These are phyloP conservation scores for Leucosticte australis DNA, from an alignment of 2,113 vertebrate species.

Conservation along the genomic window DNA sequence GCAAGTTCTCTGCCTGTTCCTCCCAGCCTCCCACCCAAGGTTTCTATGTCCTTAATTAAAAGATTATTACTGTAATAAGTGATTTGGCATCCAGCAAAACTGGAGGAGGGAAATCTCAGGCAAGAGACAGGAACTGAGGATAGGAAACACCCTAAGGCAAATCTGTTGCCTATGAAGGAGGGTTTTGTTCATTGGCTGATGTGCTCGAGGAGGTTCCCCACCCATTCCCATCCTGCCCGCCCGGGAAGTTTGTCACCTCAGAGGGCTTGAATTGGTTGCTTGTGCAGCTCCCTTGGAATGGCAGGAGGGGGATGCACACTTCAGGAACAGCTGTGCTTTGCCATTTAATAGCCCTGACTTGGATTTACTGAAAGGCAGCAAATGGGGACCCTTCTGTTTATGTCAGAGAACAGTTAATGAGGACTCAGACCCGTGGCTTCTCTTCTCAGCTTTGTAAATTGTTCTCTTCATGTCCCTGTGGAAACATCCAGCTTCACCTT, in stretches of 20 bases:
- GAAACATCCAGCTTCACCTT: not conserved
- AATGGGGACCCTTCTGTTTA: not conserved
- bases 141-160: not conserved
- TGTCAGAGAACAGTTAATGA: not conserved
- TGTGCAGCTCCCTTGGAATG: not conserved
- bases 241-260: not conserved
- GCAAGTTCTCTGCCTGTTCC: not conserved
- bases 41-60: not conserved
- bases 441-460: not conserved
- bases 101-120: not conserved
- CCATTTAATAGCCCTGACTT: not conserved
- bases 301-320: not conserved
- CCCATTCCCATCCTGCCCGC: not conserved
- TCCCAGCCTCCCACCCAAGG: not conserved
- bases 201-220: not conserved
- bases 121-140: not conserved
- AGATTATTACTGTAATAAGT: not conserved
- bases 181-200: slow-evolving; percentile 25
- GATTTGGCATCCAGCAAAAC: not conserved
- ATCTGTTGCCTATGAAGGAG: not conserved
- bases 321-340: not conserved
- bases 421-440: not conserved
- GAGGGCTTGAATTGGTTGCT: not conserved
- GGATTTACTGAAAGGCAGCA: not conserved
- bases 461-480: rapidly evolving